These are phyloP conservation scores for Stramonita haemastoma DNA, from an alignment of 2,888 invertebrate genomes.

Conservation along the genomic window DNA sequence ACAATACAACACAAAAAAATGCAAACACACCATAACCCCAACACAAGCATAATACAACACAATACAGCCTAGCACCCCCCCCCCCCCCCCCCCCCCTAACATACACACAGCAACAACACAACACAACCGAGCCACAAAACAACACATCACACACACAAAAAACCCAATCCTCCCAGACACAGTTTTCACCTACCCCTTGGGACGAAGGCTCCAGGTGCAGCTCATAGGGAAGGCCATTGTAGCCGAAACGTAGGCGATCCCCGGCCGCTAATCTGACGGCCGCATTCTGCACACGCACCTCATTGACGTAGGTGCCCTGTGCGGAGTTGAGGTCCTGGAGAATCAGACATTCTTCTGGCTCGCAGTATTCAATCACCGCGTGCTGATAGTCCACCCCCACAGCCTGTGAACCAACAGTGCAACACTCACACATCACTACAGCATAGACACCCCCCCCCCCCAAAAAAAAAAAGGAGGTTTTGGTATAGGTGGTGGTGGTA, in stretches of 20 bases:
- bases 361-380: conserved; percentile 76
- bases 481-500: too few species aligned
- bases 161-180: neutral
- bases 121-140: too few species aligned
- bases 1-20: too few species aligned
- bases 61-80: too few species aligned
- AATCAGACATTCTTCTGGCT: conserved; percentile 74
- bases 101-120: too few species aligned
- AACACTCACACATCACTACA: too few species aligned
- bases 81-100: too few species aligned
- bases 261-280: conserved; percentile 75
- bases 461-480: too few species aligned
- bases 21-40: too few species aligned
- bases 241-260: conserved; percentile 76
- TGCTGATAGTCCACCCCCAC: conserved; percentile 75
- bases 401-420: conserved; percentile 59
- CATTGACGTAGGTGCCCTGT: conserved; percentile 78
- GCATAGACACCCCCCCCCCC: too few species aligned
- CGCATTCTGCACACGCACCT: conserved; percentile 77
- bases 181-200: conserved; percentile 40
- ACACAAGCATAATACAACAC: too few species aligned
- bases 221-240: conserved; percentile 71
- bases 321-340: conserved; percentile 77
- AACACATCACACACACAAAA: too few species aligned
- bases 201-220: conserved; percentile 69